Evolutionary conservation across 1,140 invertebrate species (phyloP).

Genomic region (Brachionus angularis): DNA sequence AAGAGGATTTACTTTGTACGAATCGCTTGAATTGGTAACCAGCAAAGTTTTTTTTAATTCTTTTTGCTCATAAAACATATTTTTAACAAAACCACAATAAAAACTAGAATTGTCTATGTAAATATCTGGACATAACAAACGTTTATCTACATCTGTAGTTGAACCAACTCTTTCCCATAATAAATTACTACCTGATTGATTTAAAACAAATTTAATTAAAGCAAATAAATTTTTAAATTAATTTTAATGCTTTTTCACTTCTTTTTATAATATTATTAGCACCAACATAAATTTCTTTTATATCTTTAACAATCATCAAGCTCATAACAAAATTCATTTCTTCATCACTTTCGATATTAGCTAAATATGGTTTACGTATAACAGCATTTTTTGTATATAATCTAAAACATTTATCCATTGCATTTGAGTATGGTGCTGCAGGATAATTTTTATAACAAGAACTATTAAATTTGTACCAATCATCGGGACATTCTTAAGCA

Average conservation of each 20-base stretch:
- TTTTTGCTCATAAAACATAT: constrained; percentile 22
- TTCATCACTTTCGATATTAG: constrained; percentile 36
- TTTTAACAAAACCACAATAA: constrained; percentile 32
- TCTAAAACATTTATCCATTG: neutral
- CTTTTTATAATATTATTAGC: constrained; percentile 35
- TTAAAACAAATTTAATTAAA: neutral
- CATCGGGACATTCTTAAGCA: constrained; percentile 15
- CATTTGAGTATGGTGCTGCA: constrained; percentile 23
- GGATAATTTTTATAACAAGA: constrained; percentile 42
- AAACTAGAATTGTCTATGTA: constrained; percentile 5
- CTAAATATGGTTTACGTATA: constrained; percentile 16
- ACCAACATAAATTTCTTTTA: constrained; percentile 32
- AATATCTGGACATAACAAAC: constrained; percentile 14
- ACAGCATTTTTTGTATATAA: neutral
- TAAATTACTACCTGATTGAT: neutral
- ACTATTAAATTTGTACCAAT: constrained; percentile 39
- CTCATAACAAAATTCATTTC: constrained; percentile 44
- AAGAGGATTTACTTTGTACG: neutral
- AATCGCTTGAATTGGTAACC: neutral
- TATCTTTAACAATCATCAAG: constrained; percentile 33
- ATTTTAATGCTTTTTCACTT: neutral
- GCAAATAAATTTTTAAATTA: neutral
- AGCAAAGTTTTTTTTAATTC: too few species aligned
- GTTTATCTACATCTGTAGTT: constrained; percentile 27
- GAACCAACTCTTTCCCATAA: constrained; percentile 27